phyloP scores from a whole-genome alignment of 1,140 invertebrate genomes.

The Teleogryllus occipitalis region DNA sequence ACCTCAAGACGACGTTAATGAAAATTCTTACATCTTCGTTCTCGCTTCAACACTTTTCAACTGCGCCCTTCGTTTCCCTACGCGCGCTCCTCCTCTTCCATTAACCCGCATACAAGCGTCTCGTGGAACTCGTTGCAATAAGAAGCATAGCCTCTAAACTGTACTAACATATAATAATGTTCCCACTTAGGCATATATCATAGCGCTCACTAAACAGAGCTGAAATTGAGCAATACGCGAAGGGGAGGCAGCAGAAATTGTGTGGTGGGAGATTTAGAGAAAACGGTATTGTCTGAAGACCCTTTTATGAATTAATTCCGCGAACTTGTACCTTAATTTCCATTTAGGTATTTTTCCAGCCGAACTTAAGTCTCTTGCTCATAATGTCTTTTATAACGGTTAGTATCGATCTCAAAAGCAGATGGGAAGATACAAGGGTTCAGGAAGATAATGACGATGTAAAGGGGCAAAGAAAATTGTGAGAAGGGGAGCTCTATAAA shows the following conservation, averaged over 20 bases:
- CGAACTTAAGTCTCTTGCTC: not conserved
- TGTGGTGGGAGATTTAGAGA: not conserved
- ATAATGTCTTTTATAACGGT: too few relatives aligned
- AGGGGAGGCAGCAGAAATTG: not conserved
- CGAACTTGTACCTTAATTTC: not conserved
- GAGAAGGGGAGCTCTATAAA: too few relatives aligned
- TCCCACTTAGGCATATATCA: not conserved
- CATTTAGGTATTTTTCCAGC: not conserved
- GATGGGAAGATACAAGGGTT: too few relatives aligned
- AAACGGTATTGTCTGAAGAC: not conserved
- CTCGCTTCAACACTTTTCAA: conserved; percentile 1
- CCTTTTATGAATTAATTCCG: not conserved
- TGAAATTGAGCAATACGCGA: not conserved
- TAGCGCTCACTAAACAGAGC: not conserved
- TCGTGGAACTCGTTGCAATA: not conserved
- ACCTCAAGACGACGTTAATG: not conserved
- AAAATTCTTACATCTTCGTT: conserved; percentile 5
- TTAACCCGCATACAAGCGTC: not conserved
- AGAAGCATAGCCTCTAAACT: not conserved
- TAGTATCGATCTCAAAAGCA: too few relatives aligned
- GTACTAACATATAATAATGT: not conserved
- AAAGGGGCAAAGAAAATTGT: too few relatives aligned
- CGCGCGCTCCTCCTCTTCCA: not conserved
- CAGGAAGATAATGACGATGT: too few relatives aligned
- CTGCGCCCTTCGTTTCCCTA: not conserved